Percentiles rank a stretch among this genome's conserved stretches.
Conservation (phyloP, 2,888 invertebrate genomes). For the Galerucella pusilla region DNA sequence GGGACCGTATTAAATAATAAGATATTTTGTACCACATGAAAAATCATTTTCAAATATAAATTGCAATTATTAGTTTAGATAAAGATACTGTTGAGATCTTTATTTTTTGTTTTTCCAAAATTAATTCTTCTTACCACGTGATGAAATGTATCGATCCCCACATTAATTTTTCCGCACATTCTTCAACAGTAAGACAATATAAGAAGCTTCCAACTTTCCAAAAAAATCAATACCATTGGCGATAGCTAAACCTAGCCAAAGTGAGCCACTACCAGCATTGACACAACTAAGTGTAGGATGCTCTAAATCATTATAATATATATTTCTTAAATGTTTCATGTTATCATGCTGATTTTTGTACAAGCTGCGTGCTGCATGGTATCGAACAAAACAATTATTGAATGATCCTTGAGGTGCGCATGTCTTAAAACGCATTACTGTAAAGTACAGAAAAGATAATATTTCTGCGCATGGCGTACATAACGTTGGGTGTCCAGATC, state of each 20-base stretch:
- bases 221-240: conserved; percentile 98
- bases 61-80: no score
- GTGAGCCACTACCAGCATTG: conserved; percentile 97
- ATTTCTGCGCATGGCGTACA: no score
- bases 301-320: conserved; percentile 89
- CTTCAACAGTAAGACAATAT: conserved; percentile 95
- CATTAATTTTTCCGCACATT: conserved; percentile 96
- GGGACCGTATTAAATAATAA: neutral
- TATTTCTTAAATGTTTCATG: conserved; percentile 85
- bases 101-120: no score
- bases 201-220: conserved; percentile 85
- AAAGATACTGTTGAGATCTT: no score
- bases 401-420: no score
- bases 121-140: conserved; percentile 61
- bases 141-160: conserved; percentile 98
- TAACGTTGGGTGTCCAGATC: no score
- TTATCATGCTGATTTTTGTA: no score
- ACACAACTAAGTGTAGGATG: conserved; percentile 98
- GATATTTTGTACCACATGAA: neutral
- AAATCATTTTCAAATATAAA: no score
- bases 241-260: conserved; percentile 95
- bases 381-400: no score
- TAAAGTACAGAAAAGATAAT: no score
- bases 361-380: no score
- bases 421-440: no score